Conservation (phyloP, 2,888 invertebrate genomes). For the Tanypteryx hageni region DNA sequence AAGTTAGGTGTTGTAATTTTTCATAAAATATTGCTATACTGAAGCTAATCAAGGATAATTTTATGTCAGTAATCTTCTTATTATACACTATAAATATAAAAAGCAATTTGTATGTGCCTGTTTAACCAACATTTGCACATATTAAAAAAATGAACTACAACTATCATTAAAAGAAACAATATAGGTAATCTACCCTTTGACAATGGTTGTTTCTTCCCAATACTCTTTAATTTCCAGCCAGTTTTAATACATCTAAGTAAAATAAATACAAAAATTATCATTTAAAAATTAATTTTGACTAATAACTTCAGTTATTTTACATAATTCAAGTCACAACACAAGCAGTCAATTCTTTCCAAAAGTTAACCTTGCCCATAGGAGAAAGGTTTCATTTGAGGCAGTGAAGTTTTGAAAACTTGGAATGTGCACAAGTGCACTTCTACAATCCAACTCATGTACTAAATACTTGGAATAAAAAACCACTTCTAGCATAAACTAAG, state of each 20-base stretch:
- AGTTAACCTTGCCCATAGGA: slow-evolving; percentile 45
- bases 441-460: slow-evolving; percentile 62
- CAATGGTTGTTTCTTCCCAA: slow-evolving; percentile 55
- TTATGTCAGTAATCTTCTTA: slow-evolving; percentile 22
- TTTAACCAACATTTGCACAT: slow-evolving; percentile 42
- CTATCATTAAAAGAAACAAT: slow-evolving; percentile 2
- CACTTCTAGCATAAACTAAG: slow-evolving; percentile 63
- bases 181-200: slow-evolving; percentile 50
- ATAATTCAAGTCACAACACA: slow-evolving; percentile 52
- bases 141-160: slow-evolving; percentile 31
- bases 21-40: slow-evolving; percentile 25
- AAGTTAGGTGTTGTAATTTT: slow-evolving; percentile 41
- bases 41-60: slow-evolving; percentile 40
- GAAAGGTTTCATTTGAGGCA: slow-evolving; percentile 55
- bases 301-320: slow-evolving; percentile 36
- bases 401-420: slow-evolving; percentile 62
- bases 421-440: slow-evolving; percentile 58
- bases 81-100: slow-evolving; percentile 30
- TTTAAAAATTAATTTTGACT: slow-evolving; percentile 45
- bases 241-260: slow-evolving; percentile 42
- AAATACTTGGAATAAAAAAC: slow-evolving; percentile 59
- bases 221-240: slow-evolving; percentile 32
- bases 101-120: slow-evolving; percentile 35
- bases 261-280: slow-evolving; percentile 44
- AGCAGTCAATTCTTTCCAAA: slow-evolving; percentile 58